A percentile compares a stretch with the other conserved stretches of the same genome.
Evolutionary conservation across 2,888 invertebrate species (phyloP).

Genomic region (Rotaria macrura): DNA sequence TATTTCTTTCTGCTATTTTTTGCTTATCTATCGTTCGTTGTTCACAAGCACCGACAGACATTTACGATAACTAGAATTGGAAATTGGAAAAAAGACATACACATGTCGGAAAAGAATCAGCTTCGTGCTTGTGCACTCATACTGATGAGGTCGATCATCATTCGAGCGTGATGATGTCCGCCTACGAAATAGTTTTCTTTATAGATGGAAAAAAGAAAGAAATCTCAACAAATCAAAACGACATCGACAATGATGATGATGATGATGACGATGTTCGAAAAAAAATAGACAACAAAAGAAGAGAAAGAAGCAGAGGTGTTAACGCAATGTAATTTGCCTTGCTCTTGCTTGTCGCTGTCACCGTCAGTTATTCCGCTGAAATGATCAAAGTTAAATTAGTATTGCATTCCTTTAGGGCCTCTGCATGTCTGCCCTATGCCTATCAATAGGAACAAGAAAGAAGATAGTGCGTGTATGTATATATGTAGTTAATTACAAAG

Average conservation of each 20-base stretch:
- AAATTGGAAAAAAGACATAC: background rate
- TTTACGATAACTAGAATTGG: background rate
- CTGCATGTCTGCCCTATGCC: background rate
- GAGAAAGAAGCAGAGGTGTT: background rate
- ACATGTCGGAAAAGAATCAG: background rate
- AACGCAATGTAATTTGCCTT: background rate
- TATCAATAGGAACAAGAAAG: background rate
- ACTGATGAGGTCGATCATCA: background rate
- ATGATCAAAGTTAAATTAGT: constrained; percentile 4
- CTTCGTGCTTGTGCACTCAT: background rate
- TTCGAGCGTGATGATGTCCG: background rate
- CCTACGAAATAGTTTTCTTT: background rate
- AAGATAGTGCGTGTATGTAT: background rate
- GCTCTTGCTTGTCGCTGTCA: background rate
- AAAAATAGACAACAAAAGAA: background rate
- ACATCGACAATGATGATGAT: background rate
- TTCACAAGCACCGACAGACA: background rate
- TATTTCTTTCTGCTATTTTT: background rate
- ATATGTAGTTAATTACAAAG: background rate
- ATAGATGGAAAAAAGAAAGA: background rate
- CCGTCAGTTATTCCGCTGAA: background rate
- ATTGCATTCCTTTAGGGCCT: background rate
- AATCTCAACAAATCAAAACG: background rate
- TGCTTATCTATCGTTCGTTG: background rate
- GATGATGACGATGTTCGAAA: background rate